These are phyloP conservation scores for Argyrosomus regius DNA, from an alignment of 2,797 vertebrate genomes.

Conservation along the genomic window DNA sequence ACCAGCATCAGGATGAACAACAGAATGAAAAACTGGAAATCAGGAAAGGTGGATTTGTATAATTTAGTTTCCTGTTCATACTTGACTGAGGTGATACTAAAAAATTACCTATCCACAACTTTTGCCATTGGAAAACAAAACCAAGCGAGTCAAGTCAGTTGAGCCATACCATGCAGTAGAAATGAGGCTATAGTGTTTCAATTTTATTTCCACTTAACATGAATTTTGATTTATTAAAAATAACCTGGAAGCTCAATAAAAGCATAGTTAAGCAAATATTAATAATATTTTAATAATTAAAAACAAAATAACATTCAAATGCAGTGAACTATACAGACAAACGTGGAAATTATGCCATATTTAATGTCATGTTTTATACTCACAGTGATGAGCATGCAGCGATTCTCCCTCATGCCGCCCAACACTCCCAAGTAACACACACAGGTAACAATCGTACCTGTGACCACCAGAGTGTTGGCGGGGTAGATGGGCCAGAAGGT, in stretches of 20 bases:
- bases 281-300: not conserved
- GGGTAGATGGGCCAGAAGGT: constrained; percentile 78
- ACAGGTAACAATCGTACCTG: constrained; percentile 76
- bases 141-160: not conserved
- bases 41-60: not conserved
- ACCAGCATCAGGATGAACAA: constrained; percentile 81
- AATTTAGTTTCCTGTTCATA: not conserved
- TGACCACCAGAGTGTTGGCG: constrained; percentile 78
- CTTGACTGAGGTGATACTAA: not conserved
- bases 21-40: constrained; percentile 76
- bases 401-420: constrained; percentile 79
- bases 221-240: not conserved
- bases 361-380: constrained; percentile 44
- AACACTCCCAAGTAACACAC: constrained; percentile 80
- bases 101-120: not conserved
- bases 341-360: no score
- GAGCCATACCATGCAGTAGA: not conserved
- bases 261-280: no score
- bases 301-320: not conserved
- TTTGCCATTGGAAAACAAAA: not conserved
- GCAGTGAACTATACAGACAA: not conserved
- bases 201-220: not conserved
- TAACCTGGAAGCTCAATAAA: not conserved
- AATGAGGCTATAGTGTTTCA: no score
- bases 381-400: constrained; percentile 79